Percentiles rank a stretch among this genome's conserved stretches.
Conservation (phyloP, 2,888 invertebrate species). For the Chrysodeixis includens region DNA sequence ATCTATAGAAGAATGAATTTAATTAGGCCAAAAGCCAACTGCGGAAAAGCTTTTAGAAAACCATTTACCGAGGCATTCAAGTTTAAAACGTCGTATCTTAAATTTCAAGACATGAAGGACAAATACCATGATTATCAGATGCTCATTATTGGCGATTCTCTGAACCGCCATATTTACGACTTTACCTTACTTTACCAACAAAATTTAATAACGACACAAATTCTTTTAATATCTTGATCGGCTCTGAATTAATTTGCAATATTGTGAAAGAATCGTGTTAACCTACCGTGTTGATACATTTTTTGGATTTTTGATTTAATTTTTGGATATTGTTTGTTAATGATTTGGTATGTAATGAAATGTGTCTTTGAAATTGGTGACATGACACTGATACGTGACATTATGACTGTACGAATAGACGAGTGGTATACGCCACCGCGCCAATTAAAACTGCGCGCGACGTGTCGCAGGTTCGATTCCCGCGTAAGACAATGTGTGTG, state of each 20-base stretch:
- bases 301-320: slow-evolving; percentile 13
- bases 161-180: slow-evolving; percentile 41
- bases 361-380: no score
- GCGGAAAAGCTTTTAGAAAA: not conserved
- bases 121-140: slow-evolving; percentile 54
- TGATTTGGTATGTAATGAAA: not conserved
- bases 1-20: not conserved
- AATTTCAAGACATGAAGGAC: slow-evolving; percentile 36
- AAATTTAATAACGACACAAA: slow-evolving; percentile 47
- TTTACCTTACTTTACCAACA: slow-evolving; percentile 13
- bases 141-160: slow-evolving; percentile 44
- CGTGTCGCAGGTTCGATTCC: no score
- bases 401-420: no score
- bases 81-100: no score
- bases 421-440: no score
- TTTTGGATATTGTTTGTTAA: not conserved
- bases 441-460: no score
- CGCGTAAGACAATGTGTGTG: no score
- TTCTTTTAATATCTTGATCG: slow-evolving; percentile 53
- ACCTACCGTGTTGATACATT: slow-evolving; percentile 25
- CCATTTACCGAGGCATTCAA: no score
- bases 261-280: slow-evolving; percentile 26
- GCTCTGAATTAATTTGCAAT: slow-evolving; percentile 44
- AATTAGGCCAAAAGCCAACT: not conserved
- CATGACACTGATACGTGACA: no score